Evolutionary conservation across 2,113 vertebrate genomes (phyloP).

Genomic region (Geococcyx californianus): DNA sequence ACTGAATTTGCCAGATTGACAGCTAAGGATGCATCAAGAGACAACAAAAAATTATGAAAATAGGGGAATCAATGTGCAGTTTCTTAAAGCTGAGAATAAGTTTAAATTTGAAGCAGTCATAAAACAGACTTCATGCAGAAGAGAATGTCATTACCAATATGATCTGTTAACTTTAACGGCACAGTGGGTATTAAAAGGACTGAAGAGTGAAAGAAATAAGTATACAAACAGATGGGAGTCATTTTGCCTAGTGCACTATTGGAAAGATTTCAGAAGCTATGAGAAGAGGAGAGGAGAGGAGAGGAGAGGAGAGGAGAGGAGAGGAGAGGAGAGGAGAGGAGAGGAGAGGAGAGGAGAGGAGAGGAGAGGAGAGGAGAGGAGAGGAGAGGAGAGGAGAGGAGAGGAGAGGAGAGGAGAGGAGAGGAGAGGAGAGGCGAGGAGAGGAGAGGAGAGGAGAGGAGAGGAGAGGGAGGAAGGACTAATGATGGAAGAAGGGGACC

Average conservation of each 20-base stretch:
- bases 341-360: too few species aligned
- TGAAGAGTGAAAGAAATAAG: background rate
- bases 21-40: background rate
- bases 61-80: accelerated
- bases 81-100: background rate
- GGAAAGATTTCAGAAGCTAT: background rate
- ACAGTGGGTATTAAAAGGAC: background rate
- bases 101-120: background rate
- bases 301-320: background rate
- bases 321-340: too few species aligned
- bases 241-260: background rate
- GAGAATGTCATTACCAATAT: background rate
- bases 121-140: background rate
- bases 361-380: background rate
- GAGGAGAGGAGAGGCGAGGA: too few species aligned
- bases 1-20: background rate
- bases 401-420: background rate
- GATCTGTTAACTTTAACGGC: background rate
- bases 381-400: too few species aligned
- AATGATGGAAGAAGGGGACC: background rate
- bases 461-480: background rate
- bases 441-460: too few species aligned
- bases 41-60: background rate
- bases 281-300: too few species aligned
- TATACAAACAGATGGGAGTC: background rate